Evolutionary conservation across 2,113 vertebrate species (phyloP), one percentile per base, ranked within the genome.

Genomic region (Strix uralensis): DNA sequence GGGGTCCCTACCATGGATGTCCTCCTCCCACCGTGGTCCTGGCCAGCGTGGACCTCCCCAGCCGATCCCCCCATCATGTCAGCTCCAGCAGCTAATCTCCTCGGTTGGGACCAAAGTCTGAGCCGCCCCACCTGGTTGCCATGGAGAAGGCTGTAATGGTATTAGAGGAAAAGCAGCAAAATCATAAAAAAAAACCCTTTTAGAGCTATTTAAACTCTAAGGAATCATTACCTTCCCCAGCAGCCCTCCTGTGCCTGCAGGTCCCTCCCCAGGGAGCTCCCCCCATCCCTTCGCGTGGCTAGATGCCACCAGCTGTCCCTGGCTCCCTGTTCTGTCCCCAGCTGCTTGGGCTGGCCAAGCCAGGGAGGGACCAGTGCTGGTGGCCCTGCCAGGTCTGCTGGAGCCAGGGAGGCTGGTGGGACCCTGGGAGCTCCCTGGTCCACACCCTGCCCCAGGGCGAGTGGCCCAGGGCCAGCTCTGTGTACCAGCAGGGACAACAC

Each of bases 121-220:
- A 73, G 88, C 80, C 1, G 2, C 72, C 74, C 52, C 75, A 77
- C 75, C 92, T 86, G 59, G 96, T 96, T 97, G 70, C 89, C 70
- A 89, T 95, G 94, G 96, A 85, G 78, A 96, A 81, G 92, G 94
- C 32, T 92, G 89, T 87, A 95, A 92, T 86, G 77, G 91, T 84
- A 59, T 96, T 94, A 92, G 78, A 92, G 65, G 92, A 59, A 87
- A 84, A 96, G 89, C 88, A 94, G 83, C 81, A 61, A 89, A 91
- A 94, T 67, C n/a, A 15, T 82, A 10, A 14, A 75, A 74, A 85
- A 85, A 85, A 62, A 42, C 46, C 11, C 36, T 92, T 93, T 90
- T 4, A 66, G 80, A 79, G 14, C 44, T 94, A 65, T 81, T 86
- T 93, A 73, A 93, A 55, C 77, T 84, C 57, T 65, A 16, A 71